phyloP scores from a whole-genome alignment of 37 sponge, comb jelly and placozoan species.

The Haliclona indistincta region DNA sequence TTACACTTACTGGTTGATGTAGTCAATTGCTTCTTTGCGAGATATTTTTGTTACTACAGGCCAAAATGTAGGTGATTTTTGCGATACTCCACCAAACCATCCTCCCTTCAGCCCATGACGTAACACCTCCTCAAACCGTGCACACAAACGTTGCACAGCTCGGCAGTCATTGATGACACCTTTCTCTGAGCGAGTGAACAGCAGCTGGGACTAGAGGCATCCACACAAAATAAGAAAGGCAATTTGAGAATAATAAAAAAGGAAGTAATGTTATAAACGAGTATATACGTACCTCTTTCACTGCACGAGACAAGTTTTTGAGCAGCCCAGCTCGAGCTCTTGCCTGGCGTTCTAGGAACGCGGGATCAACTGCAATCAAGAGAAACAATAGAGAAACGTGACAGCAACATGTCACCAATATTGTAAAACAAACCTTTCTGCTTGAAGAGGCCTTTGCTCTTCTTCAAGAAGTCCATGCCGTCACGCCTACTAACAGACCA shows the following conservation, averaged over 20 bases:
- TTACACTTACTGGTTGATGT: conserved; percentile 62
- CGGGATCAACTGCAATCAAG: conserved; percentile 36
- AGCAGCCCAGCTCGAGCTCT: conserved; percentile 25
- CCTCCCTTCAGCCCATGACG: conserved; percentile 75
- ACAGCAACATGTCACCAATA: no score
- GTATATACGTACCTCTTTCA: conserved; percentile 59
- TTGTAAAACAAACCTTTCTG: neutral
- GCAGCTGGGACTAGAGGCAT: conserved; percentile 48
- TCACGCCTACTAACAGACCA: no score
- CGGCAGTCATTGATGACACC: conserved; percentile 54
- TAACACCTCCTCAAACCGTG: conserved; percentile 70
- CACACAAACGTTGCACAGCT: conserved; percentile 61
- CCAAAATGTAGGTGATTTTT: conserved; percentile 72
- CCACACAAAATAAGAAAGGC: neutral
- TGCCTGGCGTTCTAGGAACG: conserved; percentile 37
- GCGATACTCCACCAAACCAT: conserved; percentile 36
- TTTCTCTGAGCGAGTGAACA: conserved; percentile 8
- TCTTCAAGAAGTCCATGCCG: neutral
- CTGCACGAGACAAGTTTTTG: conserved; percentile 50
- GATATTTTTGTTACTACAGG: conserved; percentile 72
- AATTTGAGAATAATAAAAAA: neutral
- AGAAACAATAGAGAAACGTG: no score
- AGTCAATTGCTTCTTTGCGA: conserved; percentile 76
- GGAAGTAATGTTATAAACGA: neutral
- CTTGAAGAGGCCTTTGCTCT: neutral